Percentiles rank a stretch among this genome's conserved stretches.
These are phyloP conservation scores for Agrochola lychnidis DNA, from an alignment of 2,888 invertebrate genomes.

Conservation along the genomic window DNA sequence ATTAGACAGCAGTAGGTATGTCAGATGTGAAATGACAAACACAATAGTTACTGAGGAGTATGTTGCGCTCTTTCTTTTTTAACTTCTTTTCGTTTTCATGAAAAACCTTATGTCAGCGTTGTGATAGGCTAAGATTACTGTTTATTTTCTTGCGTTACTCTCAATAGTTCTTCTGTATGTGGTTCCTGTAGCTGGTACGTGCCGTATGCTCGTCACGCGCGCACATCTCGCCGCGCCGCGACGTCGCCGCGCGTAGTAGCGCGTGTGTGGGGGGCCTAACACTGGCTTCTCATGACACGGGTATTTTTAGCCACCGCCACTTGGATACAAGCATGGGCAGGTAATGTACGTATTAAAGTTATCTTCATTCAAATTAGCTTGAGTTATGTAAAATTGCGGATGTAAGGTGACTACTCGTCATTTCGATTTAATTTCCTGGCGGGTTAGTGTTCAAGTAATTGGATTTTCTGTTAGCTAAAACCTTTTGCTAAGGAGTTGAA, in stretches of 20 bases:
- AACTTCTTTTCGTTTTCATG: neutral
- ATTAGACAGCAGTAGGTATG: neutral
- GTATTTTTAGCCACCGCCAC: conserved; percentile 53
- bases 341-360: conserved; percentile 44
- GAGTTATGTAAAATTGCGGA: conserved; percentile 10
- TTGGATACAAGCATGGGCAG: conserved; percentile 33
- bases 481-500: neutral
- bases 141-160: neutral
- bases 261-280: conserved; percentile 66
- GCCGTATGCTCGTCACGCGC: conserved; percentile 72
- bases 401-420: neutral
- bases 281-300: conserved; percentile 43
- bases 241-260: conserved; percentile 69
- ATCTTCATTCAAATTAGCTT: conserved; percentile 25
- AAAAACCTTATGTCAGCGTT: too few species aligned
- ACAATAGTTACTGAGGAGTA: neutral
- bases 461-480: neutral
- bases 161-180: conserved; percentile 25
- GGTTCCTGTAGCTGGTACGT: conserved; percentile 13
- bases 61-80: neutral
- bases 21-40: neutral
- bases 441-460: neutral
- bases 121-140: neutral
- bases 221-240: conserved; percentile 66
- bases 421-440: neutral